Base-by-base conservation (phyloP, 1,140 invertebrate genomes). In the Sarcophaga bullata region DNA sequence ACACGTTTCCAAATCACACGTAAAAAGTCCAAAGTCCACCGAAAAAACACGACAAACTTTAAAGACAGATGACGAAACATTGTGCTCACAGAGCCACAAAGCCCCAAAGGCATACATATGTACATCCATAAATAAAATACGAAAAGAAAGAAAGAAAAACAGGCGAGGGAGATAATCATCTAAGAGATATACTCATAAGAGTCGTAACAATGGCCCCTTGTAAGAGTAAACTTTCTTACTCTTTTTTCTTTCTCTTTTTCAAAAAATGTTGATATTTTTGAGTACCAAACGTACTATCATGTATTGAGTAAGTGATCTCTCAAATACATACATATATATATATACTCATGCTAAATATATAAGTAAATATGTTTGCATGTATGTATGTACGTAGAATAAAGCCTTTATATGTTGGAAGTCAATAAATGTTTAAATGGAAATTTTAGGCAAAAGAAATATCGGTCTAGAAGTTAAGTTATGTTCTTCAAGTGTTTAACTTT, bases 11-110 rank as follows among this genome's bases (percentile, higher is more conserved):
- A 72, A 48, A 47, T 9, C 58, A 82, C 81, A 82, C 81, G 81
- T 82, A 82, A 75, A 17, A 54, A 78, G 81, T 80, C 80, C 81
- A 82, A 82, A 82, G 81, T 82, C 81, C 81, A 82, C 15, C 17
- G 47, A 8, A 13, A 49, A 17, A 49, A 49, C 68, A 37, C 68
- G 19, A 81, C 11, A 73, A 5, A 3, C 17, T 52, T 19, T 19
- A 73, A 15, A 48, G 0, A 6, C 7, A 3, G 50, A 47, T 37
- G 80, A 81, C 73, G 73, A 49, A 76, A 68, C 62, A 25, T 68
- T 68, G 62, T 68, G 62, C 19, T 6, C n/a, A 58, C 6, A 58
- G 54, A 37, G 25, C 25, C 25, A 37, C 25, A 37, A 37, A 37
- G 25, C 4, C 25, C 25, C 58, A 62, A 62, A 19, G 37, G 3